Conservation (phyloP, 2,797 vertebrate genomes). For the Sciurus carolinensis region DNA sequence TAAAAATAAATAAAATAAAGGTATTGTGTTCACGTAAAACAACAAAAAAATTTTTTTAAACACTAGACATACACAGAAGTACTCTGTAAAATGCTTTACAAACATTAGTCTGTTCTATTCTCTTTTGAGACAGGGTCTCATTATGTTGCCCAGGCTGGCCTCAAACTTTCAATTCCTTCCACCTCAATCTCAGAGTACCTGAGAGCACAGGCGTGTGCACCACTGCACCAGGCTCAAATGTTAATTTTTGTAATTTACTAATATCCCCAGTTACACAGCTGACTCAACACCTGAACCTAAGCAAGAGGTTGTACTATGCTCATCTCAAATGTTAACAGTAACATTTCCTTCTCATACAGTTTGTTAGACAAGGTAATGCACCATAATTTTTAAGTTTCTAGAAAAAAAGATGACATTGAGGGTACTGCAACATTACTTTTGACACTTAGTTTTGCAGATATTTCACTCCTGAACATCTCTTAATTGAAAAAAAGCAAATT, state of each 20-base stretch:
- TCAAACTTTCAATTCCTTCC: background rate
- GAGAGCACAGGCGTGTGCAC: background rate
- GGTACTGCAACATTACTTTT: background rate
- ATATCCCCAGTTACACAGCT: background rate
- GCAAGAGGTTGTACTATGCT: background rate
- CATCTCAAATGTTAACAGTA: background rate
- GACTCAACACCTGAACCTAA: conserved; percentile 5
- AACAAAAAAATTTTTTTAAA: background rate
- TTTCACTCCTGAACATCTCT: background rate
- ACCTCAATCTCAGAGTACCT: background rate
- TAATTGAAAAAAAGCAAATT: background rate
- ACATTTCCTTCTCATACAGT: background rate
- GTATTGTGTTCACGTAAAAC: too few relatives aligned
- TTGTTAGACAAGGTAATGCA: background rate
- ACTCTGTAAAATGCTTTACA: background rate
- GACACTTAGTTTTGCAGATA: background rate
- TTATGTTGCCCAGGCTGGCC: background rate
- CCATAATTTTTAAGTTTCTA: background rate
- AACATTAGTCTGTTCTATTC: background rate
- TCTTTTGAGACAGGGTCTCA: background rate
- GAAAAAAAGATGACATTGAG: background rate
- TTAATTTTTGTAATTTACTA: background rate
- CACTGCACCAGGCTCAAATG: background rate
- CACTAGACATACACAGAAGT: background rate
- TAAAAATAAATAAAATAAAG: too few relatives aligned